phyloP scores from a whole-genome alignment of 2,113 vertebrate species.

The Erythrolamprus reginae region DNA sequence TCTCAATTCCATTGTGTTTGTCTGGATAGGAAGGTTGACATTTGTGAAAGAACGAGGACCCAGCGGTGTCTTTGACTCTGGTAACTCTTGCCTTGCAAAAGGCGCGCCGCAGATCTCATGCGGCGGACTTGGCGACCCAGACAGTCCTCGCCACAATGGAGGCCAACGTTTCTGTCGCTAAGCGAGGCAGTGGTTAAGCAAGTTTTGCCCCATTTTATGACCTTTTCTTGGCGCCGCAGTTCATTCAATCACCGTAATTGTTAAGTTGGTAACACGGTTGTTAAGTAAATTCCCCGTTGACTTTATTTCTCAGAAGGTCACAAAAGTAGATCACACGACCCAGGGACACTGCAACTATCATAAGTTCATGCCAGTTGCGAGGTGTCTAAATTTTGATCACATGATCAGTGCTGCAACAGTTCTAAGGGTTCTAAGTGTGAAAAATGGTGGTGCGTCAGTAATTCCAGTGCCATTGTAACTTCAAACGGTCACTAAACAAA shows the following conservation, averaged over 20 bases:
- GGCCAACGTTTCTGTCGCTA: background rate
- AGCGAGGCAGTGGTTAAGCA: background rate
- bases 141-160: background rate
- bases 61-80: constrained; percentile 49
- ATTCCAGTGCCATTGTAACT: background rate
- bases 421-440: background rate
- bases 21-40: constrained; percentile 73
- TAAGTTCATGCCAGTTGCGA: background rate
- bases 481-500: background rate
- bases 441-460: background rate
- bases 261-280: too few relatives aligned
- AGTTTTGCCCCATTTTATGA: background rate
- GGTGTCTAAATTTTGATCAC: background rate
- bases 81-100: constrained; percentile 60
- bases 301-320: too few relatives aligned
- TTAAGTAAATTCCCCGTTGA: too few relatives aligned
- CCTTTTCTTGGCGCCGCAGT: background rate
- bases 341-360: background rate
- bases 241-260: background rate
- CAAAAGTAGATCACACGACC: background rate
- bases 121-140: constrained; percentile 7
- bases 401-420: background rate
- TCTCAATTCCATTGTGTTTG: constrained; percentile 64
- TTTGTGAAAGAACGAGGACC: constrained; percentile 62
- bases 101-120: constrained; percentile 40